phyloP scores from a whole-genome alignment of 2,797 vertebrate species.

The Leontopithecus rosalia region DNA sequence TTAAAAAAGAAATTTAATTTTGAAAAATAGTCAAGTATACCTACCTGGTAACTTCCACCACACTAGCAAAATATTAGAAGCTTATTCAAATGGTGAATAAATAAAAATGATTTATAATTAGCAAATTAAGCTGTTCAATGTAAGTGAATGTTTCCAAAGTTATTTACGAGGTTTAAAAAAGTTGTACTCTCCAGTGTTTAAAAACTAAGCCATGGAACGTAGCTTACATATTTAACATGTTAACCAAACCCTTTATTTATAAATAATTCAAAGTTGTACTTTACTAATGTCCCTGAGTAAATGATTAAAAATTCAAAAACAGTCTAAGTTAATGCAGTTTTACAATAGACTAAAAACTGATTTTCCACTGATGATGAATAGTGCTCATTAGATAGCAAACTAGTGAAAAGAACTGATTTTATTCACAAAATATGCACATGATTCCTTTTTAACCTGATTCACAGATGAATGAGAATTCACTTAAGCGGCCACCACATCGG shows the following conservation, averaged over 20 bases:
- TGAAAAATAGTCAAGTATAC: slow-evolving; percentile 24
- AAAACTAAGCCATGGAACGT: slow-evolving; percentile 45
- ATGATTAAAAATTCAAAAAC: background rate
- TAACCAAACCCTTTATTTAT: slow-evolving; percentile 54
- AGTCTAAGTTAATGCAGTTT: background rate
- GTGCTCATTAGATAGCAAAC: background rate
- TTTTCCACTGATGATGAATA: background rate
- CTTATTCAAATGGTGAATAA: slow-evolving; percentile 17
- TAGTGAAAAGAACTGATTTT: background rate
- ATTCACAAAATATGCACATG: background rate
- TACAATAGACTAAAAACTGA: background rate
- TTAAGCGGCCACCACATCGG: background rate
- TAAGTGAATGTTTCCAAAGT: slow-evolving; percentile 20
- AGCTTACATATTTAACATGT: slow-evolving; percentile 47
- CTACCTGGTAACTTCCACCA: background rate
- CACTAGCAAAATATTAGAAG: slow-evolving; percentile 10
- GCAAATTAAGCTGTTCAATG: slow-evolving; percentile 44
- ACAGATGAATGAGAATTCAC: background rate
- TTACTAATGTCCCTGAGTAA: background rate
- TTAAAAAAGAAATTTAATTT: slow-evolving; percentile 32
- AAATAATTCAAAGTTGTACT: slow-evolving; percentile 36
- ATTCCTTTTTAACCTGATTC: background rate
- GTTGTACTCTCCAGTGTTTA: background rate
- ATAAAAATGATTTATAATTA: slow-evolving; percentile 52
- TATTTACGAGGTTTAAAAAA: slow-evolving; percentile 10